Evolutionary conservation across 2,113 vertebrate species (phyloP).

Genomic region (Rousettus leschenaultii): DNA sequence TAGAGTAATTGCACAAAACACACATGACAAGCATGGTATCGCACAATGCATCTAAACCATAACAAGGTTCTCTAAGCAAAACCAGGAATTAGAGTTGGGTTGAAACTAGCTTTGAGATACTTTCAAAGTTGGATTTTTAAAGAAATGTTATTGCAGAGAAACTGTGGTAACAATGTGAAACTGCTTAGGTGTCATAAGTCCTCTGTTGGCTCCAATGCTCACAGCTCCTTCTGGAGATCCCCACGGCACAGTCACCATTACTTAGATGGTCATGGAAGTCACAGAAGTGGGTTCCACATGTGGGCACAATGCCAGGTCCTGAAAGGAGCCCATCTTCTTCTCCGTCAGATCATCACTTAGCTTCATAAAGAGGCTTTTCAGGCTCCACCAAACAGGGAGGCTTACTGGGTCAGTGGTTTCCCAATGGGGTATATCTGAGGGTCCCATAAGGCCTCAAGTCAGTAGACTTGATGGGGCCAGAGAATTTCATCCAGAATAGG

Average conservation of each 20-base stretch:
- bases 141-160: accelerated
- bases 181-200: neutral
- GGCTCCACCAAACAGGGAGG: neutral
- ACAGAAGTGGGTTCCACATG: accelerated
- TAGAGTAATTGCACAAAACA: neutral
- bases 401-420: neutral
- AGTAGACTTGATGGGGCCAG: neutral
- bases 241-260: no score
- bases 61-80: neutral
- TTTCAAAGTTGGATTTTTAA: neutral
- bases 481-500: neutral
- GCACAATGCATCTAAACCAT: neutral
- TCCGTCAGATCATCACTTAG: neutral
- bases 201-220: no score
- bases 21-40: neutral
- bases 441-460: neutral
- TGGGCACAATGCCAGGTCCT: no score
- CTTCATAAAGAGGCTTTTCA: neutral
- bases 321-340: neutral
- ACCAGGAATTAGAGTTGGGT: neutral
- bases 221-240: neutral
- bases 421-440: no score
- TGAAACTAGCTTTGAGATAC: neutral
- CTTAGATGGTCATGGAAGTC: neutral
- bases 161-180: accelerated